Percentiles rank a stretch among this genome's conserved stretches.
Conservation (phyloP, 2,888 invertebrate genomes). For the Steinernema scapterisci region DNA sequence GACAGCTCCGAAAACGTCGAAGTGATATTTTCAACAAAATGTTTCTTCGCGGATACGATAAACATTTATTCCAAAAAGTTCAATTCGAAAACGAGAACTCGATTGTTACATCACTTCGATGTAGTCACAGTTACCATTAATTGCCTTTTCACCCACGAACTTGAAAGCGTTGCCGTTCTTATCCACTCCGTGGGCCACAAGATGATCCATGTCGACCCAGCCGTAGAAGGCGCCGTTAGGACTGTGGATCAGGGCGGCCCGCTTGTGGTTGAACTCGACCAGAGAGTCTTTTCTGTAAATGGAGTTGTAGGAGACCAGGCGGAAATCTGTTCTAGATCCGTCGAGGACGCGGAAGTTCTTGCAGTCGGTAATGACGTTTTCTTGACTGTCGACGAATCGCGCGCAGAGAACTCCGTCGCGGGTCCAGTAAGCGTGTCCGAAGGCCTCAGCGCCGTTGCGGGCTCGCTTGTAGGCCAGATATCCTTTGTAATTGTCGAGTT, state of each 20-base stretch:
- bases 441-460: not conserved
- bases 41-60: too few relatives aligned
- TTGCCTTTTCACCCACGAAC: not conserved
- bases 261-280: conserved; percentile 23
- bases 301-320: not conserved
- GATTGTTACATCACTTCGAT: too few relatives aligned
- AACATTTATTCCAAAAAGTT: too few relatives aligned
- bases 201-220: not conserved
- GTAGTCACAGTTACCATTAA: not conserved
- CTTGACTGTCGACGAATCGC: not conserved
- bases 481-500: not conserved
- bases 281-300: not conserved
- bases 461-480: not conserved
- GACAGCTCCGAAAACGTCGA: too few relatives aligned
- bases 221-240: not conserved
- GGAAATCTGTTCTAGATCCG: not conserved
- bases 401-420: not conserved
- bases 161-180: not conserved
- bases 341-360: not conserved
- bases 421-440: conserved; percentile 2
- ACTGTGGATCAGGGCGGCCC: not conserved
- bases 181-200: not conserved
- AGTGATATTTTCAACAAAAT: too few relatives aligned
- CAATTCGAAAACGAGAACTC: too few relatives aligned
- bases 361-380: not conserved